Percentiles rank a stretch among this genome's conserved stretches.
These are phyloP conservation scores for Dicentrarchus labrax DNA, from an alignment of 2,113 vertebrate genomes.

Conservation along the genomic window DNA sequence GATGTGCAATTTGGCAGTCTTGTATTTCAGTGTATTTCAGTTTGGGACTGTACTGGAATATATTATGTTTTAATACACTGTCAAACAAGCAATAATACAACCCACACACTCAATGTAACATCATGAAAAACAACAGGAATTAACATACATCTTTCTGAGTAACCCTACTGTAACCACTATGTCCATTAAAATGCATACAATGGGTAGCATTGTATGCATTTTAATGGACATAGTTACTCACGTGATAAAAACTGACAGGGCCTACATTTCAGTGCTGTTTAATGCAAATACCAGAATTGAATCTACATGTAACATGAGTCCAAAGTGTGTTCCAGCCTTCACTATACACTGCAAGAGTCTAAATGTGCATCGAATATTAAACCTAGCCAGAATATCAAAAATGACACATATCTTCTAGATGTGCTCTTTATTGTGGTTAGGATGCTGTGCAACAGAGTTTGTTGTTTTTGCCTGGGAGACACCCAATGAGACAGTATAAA, in stretches of 20 bases:
- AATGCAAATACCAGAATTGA: neutral
- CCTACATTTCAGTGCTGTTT: neutral
- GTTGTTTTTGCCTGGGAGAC: slow-evolving; percentile 15
- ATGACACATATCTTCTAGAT: slow-evolving; percentile 7
- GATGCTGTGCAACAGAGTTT: slow-evolving; percentile 7
- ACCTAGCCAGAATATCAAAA: slow-evolving; percentile 10
- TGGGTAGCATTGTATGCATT: neutral
- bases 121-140: slow-evolving; percentile 1
- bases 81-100: neutral
- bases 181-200: too few species aligned
- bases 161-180: neutral
- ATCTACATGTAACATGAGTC: slow-evolving; percentile 4
- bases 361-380: slow-evolving; percentile 2
- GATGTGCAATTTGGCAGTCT: neutral
- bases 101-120: slow-evolving; percentile 16
- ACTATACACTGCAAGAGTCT: neutral
- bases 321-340: neutral
- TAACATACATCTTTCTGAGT: neutral
- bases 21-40: too few species aligned
- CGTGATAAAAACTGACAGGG: neutral
- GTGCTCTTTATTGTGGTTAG: slow-evolving; percentile 29
- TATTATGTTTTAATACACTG: neutral
- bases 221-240: neutral
- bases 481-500: slow-evolving; percentile 28
- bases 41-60: neutral